Percentiles rank a stretch among this genome's conserved stretches.
These are phyloP conservation scores for Nymphalis urticae DNA, from an alignment of 2,888 invertebrate species.

Conservation along the genomic window DNA sequence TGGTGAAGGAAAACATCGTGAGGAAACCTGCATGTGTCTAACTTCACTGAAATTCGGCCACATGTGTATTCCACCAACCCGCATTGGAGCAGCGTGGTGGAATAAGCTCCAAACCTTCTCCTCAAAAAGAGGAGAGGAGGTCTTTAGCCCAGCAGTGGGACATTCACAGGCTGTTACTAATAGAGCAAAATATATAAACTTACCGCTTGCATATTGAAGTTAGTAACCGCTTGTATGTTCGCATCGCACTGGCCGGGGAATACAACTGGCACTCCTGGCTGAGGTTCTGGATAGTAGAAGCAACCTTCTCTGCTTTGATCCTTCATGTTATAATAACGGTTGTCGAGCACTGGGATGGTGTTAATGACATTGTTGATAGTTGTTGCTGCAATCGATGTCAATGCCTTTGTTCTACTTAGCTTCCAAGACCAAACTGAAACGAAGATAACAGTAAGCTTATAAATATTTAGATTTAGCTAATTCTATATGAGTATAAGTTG, in stretches of 20 bases:
- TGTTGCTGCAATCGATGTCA: conserved; percentile 41
- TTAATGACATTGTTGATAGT: conserved; percentile 48
- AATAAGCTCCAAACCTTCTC: too few relatives aligned
- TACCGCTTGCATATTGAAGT: conserved; percentile 50
- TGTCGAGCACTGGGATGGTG: conserved; percentile 49
- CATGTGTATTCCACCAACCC: too few relatives aligned
- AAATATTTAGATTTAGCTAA: too few relatives aligned
- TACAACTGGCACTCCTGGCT: conserved; percentile 47
- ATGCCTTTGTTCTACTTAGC: conserved; percentile 50
- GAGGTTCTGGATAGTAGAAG: conserved; percentile 55
- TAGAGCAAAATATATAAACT: neutral
- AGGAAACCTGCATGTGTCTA: too few relatives aligned
- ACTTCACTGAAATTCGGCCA: too few relatives aligned
- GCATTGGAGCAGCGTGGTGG: too few relatives aligned
- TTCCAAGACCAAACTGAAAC: conserved; percentile 47
- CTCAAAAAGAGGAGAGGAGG: too few relatives aligned
- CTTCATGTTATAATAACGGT: conserved; percentile 47
- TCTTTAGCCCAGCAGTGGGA: too few relatives aligned
- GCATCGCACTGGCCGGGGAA: conserved; percentile 62
- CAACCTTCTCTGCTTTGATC: conserved; percentile 51
- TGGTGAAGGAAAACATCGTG: too few relatives aligned
- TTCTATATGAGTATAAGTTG: too few relatives aligned
- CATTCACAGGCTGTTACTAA: too few relatives aligned
- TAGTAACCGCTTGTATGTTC: conserved; percentile 49
- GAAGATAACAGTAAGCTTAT: too few relatives aligned